These are phyloP conservation scores for Pelusios castaneus DNA, from an alignment of 2,113 vertebrate genomes.

Conservation along the genomic window DNA sequence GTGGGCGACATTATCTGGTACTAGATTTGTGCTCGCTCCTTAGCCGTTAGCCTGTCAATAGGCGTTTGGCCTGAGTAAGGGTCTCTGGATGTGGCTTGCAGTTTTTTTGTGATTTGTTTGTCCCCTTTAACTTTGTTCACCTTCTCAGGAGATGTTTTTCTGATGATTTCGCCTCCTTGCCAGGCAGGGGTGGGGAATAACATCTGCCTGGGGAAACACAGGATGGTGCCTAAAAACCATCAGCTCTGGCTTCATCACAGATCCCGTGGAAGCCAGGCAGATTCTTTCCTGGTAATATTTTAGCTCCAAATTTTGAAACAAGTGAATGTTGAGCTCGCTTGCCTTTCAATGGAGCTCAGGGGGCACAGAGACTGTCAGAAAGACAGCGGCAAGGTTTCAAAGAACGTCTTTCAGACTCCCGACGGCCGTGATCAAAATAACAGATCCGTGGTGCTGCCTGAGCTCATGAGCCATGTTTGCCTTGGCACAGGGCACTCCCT, in stretches of 20 bases:
- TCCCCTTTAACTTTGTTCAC: background rate
- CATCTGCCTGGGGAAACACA: fast-evolving
- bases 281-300: background rate
- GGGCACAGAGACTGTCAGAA: background rate
- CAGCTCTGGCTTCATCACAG: background rate
- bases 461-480: background rate
- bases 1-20: background rate
- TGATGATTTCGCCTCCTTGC: background rate
- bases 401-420: fast-evolving
- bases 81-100: background rate
- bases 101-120: background rate
- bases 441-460: background rate
- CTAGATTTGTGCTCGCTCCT: background rate
- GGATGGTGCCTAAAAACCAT: background rate
- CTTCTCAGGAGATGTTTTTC: background rate
- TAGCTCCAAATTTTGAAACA: fast-evolving
- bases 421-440: constrained; percentile 48
- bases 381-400: background rate
- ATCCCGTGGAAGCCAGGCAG: fast-evolving
- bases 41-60: background rate
- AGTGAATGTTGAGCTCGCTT: fast-evolving
- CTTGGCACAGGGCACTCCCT: background rate
- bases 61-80: background rate
- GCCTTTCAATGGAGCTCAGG: background rate
- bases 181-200: background rate